Evolutionary conservation across 2,797 vertebrate species (phyloP), one percentile per base, ranked within the genome.

Genomic region (Eutrigla gurnardus): DNA sequence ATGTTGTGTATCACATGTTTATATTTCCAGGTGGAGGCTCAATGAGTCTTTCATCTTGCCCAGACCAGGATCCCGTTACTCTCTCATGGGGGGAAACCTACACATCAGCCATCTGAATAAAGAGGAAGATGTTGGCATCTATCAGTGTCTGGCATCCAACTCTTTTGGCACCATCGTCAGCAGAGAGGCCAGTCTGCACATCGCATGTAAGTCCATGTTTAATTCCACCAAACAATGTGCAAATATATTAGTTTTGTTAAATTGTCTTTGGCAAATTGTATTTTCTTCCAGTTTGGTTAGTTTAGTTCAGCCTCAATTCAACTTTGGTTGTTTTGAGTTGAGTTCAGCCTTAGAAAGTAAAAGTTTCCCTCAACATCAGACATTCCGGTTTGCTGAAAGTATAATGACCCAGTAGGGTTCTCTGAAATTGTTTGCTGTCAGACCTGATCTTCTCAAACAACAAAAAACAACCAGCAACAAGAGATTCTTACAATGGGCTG

Each of bases 131-230:
- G 82, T 94, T 68, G 98, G 98, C 39, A 94, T 92, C 1, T 99
- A 97, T 92, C 98, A 98, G 88, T 99, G 98, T 87, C 90, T 97
- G 84, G 97, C 97, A 60, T 96, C 96, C 64, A 98, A 98, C 92
- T 95, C 96, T 0, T 96, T 99, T 4, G 98, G 98, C 87, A 97
- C 96, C 0, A 94, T 97, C 3, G 90, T 98, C 86, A 98, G 97
- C 94, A 95, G 96, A 91, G 96, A 98, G 77, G 96, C 97, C 62
- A 94, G 92, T 86, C 96, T 99, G 72, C 97, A 96, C 79, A 95
- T 99, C 82, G 97, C 97, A 35, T 98, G 98, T 98, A 88, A 98
- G 98, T 98, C 81, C 15, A 63, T 69, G 2, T 40, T 36, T 17
- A 45, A 45, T 54, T 49, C 35, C n/a, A 57, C 32, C 8, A 57